Percentiles rank a stretch among this genome's conserved stretches.
phyloP scores from a whole-genome alignment of 2,888 invertebrate genomes.

The Eurois occulta region DNA sequence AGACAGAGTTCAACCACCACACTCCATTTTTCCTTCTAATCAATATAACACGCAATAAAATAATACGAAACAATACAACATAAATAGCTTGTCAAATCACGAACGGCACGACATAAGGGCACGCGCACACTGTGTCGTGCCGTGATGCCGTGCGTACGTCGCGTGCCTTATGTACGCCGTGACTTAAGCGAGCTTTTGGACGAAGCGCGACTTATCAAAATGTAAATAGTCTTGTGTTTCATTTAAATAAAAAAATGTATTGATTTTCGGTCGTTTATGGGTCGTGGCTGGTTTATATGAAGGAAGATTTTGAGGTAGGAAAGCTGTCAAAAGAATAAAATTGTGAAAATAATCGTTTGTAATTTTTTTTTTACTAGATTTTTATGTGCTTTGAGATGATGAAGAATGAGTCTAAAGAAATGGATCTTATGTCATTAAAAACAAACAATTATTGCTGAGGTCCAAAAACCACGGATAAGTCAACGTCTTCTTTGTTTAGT shows the following conservation, averaged over 20 bases:
- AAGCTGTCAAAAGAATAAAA: not conserved
- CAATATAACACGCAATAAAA: constrained; percentile 65
- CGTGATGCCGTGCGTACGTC: constrained; percentile 80
- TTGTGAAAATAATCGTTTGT: not conserved
- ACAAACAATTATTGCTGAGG: not conserved
- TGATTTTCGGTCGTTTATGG: constrained; percentile 61
- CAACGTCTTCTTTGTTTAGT: not conserved
- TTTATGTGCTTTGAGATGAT: not conserved
- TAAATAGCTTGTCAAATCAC: constrained; percentile 72
- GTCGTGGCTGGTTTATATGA: constrained; percentile 60
- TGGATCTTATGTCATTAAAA: not conserved
- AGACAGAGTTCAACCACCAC: constrained; percentile 36
- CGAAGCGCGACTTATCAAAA: constrained; percentile 66
- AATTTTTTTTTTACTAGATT: not conserved
- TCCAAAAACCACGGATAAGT: not conserved
- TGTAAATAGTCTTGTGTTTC: constrained; percentile 67
- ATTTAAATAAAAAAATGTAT: constrained; percentile 73
- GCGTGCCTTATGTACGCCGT: constrained; percentile 78
- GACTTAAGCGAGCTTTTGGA: constrained; percentile 54
- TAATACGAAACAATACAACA: constrained; percentile 63
- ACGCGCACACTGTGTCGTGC: constrained; percentile 74
- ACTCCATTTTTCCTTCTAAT: constrained; percentile 49
- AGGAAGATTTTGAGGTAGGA: not conserved
- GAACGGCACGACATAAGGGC: constrained; percentile 81
- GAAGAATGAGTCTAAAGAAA: not conserved